Evolutionary conservation across 1,140 invertebrate genomes (phyloP).

Genomic region (Rhyzopertha dominica): DNA sequence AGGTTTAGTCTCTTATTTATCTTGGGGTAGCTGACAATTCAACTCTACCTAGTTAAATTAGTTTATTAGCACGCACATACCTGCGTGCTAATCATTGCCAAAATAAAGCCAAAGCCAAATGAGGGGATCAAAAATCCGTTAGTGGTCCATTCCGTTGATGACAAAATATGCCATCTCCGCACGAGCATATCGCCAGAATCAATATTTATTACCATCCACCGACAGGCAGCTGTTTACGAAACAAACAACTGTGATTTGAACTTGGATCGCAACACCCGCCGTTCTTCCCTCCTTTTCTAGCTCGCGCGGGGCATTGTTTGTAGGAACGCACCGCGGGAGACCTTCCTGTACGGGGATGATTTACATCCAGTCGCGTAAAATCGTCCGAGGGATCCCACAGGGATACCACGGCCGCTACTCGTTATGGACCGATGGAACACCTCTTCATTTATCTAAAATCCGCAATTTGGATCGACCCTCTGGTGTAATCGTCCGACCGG

Average conservation of each 20-base stretch:
- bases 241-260: slow-evolving; percentile 24
- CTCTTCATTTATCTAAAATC: slow-evolving; percentile 26
- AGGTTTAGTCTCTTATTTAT: no score
- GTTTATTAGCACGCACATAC: no score
- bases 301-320: no score
- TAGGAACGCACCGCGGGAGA: slow-evolving; percentile 20
- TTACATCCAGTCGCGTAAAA: slow-evolving; percentile 10
- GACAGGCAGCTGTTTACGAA: slow-evolving; percentile 24
- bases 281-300: no score
- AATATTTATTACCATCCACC: slow-evolving; percentile 23
- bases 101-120: no score
- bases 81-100: no score
- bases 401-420: neutral
- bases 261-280: slow-evolving; percentile 7
- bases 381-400: neutral
- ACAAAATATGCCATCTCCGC: no score
- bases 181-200: slow-evolving; percentile 18
- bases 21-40: no score
- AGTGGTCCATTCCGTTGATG: no score
- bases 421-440: slow-evolving; percentile 10
- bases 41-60: no score
- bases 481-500: slow-evolving; percentile 13
- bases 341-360: slow-evolving; percentile 23
- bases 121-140: no score
- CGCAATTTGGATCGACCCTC: slow-evolving; percentile 18